Evolutionary conservation across 2,113 vertebrate genomes (phyloP).

Genomic region (Gorsachius goisagi): DNA sequence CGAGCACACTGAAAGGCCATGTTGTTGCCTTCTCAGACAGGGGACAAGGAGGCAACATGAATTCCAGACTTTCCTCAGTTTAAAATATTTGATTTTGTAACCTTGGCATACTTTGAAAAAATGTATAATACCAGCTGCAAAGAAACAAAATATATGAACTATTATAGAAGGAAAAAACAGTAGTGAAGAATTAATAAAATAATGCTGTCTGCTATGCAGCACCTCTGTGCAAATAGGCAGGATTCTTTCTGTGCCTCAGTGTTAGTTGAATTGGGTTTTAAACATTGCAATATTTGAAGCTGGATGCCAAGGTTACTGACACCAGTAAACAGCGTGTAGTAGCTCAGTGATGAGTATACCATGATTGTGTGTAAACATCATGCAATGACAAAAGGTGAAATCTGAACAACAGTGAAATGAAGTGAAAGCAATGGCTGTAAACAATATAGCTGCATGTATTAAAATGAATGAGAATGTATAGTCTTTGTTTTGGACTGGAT

Average conservation of each 20-base stretch:
- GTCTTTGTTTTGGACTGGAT: background rate
- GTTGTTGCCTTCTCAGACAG: background rate
- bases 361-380: background rate
- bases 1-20: background rate
- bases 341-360: background rate
- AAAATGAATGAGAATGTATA: background rate
- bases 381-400: background rate
- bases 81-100: background rate
- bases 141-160: background rate
- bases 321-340: background rate
- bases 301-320: conserved; percentile 18
- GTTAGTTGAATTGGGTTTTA: background rate
- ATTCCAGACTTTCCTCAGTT: background rate
- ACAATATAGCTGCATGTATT: background rate
- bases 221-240: background rate
- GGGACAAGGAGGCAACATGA: background rate
- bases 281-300: background rate
- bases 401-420: background rate
- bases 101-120: background rate
- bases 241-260: background rate
- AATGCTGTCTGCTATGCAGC: background rate
- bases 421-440: background rate
- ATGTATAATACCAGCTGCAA: background rate
- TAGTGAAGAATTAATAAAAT: background rate
- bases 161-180: background rate